phyloP scores from a whole-genome alignment of 2,888 invertebrate genomes.

The Elysia crispata region DNA sequence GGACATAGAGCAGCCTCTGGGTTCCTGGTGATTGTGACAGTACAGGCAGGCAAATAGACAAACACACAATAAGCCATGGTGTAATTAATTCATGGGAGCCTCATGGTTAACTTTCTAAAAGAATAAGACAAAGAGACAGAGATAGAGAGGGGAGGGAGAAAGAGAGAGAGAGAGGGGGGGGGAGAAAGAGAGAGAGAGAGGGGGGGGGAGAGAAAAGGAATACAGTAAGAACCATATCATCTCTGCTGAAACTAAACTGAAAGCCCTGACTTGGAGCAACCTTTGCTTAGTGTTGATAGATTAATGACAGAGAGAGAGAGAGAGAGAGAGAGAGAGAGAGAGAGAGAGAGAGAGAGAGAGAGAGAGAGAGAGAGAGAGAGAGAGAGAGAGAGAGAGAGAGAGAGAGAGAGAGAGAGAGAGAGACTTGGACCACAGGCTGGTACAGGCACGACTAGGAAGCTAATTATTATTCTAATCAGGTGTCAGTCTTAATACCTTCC shows the following conservation, averaged over 20 bases:
- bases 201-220: neutral
- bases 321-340: constrained; percentile 25
- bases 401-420: constrained; percentile 30
- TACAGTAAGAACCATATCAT: neutral
- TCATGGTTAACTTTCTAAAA: too few species aligned
- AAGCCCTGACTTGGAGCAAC: too few species aligned
- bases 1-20: too few species aligned
- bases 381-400: constrained; percentile 26
- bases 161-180: neutral
- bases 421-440: neutral
- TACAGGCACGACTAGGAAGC: too few species aligned
- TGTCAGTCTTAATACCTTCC: too few species aligned
- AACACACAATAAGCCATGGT: too few species aligned
- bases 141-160: neutral
- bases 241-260: too few species aligned
- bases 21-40: too few species aligned
- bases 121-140: neutral
- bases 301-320: constrained; percentile 32
- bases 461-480: too few species aligned
- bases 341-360: constrained; percentile 15
- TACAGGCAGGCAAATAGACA: too few species aligned
- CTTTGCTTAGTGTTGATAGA: too few species aligned
- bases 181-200: neutral
- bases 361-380: constrained; percentile 28
- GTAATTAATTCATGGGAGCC: neutral